phyloP scores from a whole-genome alignment of 2,113 vertebrate genomes.

The Petrocephalus microphthalmus region DNA sequence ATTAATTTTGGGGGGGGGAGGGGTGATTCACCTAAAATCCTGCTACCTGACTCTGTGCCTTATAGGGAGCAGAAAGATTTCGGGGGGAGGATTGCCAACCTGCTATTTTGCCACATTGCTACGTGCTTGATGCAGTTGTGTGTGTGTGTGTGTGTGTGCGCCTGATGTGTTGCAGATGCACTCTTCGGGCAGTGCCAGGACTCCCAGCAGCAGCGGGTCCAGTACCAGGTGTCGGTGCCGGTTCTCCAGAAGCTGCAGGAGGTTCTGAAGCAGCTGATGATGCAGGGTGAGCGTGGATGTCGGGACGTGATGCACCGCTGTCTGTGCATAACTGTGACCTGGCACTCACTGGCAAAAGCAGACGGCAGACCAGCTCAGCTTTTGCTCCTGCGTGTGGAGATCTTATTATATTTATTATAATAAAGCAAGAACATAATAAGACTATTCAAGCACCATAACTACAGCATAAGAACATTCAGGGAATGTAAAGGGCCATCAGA shows the following conservation, averaged over 20 bases:
- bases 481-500: background rate
- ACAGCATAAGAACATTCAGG: background rate
- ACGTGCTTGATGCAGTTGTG: background rate
- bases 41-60: background rate
- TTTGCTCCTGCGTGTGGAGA: background rate
- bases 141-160: slow-evolving; percentile 14
- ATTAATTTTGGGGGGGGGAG: background rate
- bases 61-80: background rate
- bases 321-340: background rate
- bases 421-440: too few relatives aligned
- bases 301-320: background rate
- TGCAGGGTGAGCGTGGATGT: slow-evolving; percentile 67
- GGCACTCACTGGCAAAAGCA: background rate
- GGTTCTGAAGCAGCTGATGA: slow-evolving; percentile 81
- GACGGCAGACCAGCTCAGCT: background rate
- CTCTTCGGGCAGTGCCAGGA: slow-evolving; percentile 84
- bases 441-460: background rate
- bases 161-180: slow-evolving; percentile 67
- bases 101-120: too few relatives aligned
- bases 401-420: too few relatives aligned
- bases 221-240: slow-evolving; percentile 74
- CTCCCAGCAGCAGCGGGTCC: slow-evolving; percentile 61
- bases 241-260: slow-evolving; percentile 80
- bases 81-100: background rate
- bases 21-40: background rate